Evolutionary conservation across 1,140 invertebrate genomes (phyloP), one percentile per base, ranked within the genome.

Genomic region (Thereuonema tuberculata): DNA sequence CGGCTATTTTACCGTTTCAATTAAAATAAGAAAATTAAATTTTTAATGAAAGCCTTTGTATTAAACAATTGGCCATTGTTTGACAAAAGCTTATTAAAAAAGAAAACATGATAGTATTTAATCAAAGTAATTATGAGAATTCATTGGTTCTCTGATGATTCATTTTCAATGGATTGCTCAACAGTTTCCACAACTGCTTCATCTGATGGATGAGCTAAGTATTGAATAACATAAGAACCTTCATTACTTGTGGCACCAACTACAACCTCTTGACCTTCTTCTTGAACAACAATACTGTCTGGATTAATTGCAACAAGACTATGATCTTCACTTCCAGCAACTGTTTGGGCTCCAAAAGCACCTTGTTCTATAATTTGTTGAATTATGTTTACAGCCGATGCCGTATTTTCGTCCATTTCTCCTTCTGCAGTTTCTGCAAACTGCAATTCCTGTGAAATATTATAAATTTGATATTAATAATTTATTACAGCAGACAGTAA

Each of bases 311-410:
- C 28, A 55, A 55, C 26, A n/a, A 55, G 24, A 5, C 48, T 24
- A 17, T 9, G 48, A 9, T 55, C 25, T 25, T 55, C 25, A 50
- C 5, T 12, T 12, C 24, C 9, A 27, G 5, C 28, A 55, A 12
- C 28, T 26, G 12, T 55, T 28, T 55, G 25, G 25, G 25, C 21
- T 24, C 9, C 23, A 24, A 52, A 52, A 28, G 53, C 24, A 29
- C 53, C 53, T 28, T 55, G 53, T 23, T 25, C 53, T 9, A 55
- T 55, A 21, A 55, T 55, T 21, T 55, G 53, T 28, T 55, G 53
- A 14, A 55, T 55, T 14, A 55, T 55, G 26, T 29, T 55, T 3
- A 55, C 53, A 55, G 53, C 53, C 25, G 53, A 26, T 55, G 53
- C 21, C 9, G 53, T 28, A 23, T 55, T 55, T 9, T 12, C 21